Percentiles rank a stretch among this genome's conserved stretches.
Conservation (phyloP, 2,888 invertebrate genomes). For the Dasysyrphus albostriatus region DNA sequence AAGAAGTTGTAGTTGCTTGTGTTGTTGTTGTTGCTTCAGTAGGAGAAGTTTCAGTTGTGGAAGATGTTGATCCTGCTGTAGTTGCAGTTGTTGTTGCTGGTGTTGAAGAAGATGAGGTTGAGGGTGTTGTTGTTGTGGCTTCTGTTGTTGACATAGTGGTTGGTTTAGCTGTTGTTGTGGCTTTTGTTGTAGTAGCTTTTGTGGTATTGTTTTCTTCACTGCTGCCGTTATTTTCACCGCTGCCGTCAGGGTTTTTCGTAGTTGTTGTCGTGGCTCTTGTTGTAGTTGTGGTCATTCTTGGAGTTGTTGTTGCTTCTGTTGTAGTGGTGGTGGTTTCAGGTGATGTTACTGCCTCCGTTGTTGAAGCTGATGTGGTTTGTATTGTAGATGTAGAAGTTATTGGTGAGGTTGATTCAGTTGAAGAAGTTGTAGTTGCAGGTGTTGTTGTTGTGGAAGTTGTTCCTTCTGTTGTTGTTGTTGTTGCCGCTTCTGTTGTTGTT, state of each 20-base stretch:
- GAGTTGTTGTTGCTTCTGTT: not conserved
- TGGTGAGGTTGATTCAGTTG: not conserved
- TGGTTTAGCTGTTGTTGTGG: conserved; percentile 3
- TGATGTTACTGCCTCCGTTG: not conserved
- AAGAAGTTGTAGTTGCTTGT: too few species aligned
- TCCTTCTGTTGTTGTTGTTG: not conserved
- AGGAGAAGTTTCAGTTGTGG: too few species aligned
- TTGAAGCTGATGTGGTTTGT: not conserved
- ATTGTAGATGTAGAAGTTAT: not conserved
- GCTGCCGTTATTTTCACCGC: too few species aligned
- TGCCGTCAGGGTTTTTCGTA: not conserved
- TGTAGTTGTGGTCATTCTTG: not conserved
- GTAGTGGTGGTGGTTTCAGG: not conserved
- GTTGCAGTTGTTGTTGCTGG: too few species aligned
- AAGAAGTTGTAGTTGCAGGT: not conserved
- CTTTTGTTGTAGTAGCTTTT: not conserved
- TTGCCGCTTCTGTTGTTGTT: not conserved
- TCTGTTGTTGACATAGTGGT: not conserved
- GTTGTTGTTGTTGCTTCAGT: too few species aligned
- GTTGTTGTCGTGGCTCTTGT: not conserved
- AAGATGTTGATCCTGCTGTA: too few species aligned
- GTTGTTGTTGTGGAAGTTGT: not conserved
- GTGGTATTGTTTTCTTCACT: not conserved
- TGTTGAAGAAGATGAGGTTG: too few species aligned
- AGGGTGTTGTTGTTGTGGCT: too few species aligned